These are phyloP conservation scores for Adelognathus sp. DNA, from an alignment of 2,888 invertebrate genomes.

Conservation along the genomic window DNA sequence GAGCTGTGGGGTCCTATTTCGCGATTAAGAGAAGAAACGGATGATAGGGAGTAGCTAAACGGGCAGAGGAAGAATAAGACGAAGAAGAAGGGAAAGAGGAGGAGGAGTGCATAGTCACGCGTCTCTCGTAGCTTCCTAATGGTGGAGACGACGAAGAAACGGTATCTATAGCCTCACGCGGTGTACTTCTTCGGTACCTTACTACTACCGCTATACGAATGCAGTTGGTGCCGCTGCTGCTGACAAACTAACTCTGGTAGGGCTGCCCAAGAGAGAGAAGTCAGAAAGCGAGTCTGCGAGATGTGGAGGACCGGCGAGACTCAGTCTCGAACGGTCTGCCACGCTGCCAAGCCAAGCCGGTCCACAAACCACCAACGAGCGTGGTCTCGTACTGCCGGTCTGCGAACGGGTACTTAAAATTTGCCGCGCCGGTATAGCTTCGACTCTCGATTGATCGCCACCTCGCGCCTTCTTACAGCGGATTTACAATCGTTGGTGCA, in stretches of 20 bases:
- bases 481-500: conserved; percentile 1
- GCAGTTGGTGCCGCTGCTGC: conserved; percentile 43
- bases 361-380: conserved; percentile 33
- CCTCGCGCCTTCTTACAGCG: not conserved
- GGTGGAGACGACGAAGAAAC: conserved; percentile 1
- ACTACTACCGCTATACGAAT: conserved; percentile 1
- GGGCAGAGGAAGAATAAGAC: too few relatives aligned
- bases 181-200: conserved; percentile 16
- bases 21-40: conserved; percentile 4
- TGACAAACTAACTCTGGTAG: conserved; percentile 69
- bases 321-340: conserved; percentile 72
- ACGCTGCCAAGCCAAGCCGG: conserved; percentile 57
- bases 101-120: not conserved
- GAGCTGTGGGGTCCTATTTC: conserved; percentile 2
- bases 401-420: not conserved
- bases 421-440: not conserved
- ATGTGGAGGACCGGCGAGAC: conserved; percentile 67
- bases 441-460: not conserved
- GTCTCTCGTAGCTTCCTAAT: not conserved
- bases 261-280: conserved; percentile 68
- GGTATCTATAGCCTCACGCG: not conserved
- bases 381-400: conserved; percentile 13
- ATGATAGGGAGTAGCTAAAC: not conserved
- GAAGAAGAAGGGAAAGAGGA: not conserved
- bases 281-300: conserved; percentile 65